Conservation (phyloP, 2,888 invertebrate genomes). For the Chloroclysta siterata region DNA sequence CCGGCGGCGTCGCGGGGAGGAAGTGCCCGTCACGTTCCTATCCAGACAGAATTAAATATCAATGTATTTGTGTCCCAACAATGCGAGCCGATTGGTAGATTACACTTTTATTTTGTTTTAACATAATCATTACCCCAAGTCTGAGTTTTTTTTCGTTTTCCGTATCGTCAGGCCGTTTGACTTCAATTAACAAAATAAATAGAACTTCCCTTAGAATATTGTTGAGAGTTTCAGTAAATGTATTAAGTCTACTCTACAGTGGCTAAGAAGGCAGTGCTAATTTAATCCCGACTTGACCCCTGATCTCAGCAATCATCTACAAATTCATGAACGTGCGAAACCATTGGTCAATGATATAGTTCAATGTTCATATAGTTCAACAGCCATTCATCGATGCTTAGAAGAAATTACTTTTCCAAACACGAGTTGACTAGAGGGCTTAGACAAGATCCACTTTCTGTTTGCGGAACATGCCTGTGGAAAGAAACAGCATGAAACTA, state of each 20-base stretch:
- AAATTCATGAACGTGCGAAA: background rate
- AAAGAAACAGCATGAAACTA: too few species aligned
- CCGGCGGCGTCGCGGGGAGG: conserved; percentile 70
- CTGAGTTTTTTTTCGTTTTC: too few species aligned
- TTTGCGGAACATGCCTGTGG: too few species aligned
- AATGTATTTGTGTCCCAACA: conserved; percentile 64
- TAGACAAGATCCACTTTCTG: too few species aligned
- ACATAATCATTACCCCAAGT: background rate
- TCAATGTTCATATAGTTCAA: too few species aligned
- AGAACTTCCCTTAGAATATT: too few species aligned
- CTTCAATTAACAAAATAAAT: too few species aligned
- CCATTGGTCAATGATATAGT: too few species aligned
- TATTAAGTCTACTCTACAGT: background rate
- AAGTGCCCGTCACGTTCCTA: conserved; percentile 73
- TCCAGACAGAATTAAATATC: conserved; percentile 80
- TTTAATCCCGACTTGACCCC: conserved; percentile 3
- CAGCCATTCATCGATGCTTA: too few species aligned
- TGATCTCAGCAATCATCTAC: background rate
- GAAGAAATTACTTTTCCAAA: too few species aligned
- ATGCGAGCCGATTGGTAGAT: conserved; percentile 10
- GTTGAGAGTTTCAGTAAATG: too few species aligned
- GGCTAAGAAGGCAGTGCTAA: background rate
- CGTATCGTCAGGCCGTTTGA: background rate
- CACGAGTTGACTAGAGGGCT: too few species aligned
- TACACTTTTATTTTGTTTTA: conserved; percentile 1